phyloP scores from a whole-genome alignment of 2,113 vertebrate genomes.

The Thryonomys swinderianus region DNA sequence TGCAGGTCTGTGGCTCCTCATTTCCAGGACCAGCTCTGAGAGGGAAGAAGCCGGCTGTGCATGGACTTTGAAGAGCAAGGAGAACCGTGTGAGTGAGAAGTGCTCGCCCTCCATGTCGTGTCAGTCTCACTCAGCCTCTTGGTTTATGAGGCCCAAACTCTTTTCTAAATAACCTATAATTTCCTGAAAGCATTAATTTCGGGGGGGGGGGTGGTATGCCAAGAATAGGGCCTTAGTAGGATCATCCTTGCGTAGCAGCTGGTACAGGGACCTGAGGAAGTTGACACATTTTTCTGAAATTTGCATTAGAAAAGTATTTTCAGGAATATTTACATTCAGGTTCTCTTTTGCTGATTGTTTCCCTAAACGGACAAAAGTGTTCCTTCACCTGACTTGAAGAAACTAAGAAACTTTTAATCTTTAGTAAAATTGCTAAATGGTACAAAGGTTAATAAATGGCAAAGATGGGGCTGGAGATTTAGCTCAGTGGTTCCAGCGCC shows the following conservation, averaged over 20 bases:
- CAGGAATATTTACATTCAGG: background rate
- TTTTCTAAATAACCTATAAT: conserved; percentile 28
- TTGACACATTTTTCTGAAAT: background rate
- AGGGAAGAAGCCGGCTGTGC: background rate
- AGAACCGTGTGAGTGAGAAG: background rate
- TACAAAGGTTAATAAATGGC: background rate
- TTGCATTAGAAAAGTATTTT: conserved; percentile 32
- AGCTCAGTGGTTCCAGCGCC: too few relatives aligned
- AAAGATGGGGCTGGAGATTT: too few relatives aligned
- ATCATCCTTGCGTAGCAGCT: background rate
- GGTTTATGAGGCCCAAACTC: background rate
- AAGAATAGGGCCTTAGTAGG: background rate
- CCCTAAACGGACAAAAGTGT: background rate
- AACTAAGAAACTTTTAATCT: conserved; percentile 42
- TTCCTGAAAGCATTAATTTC: conserved; percentile 6
- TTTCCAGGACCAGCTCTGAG: background rate
- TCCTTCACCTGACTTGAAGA: background rate
- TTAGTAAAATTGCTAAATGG: background rate
- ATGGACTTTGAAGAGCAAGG: background rate
- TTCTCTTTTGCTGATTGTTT: background rate
- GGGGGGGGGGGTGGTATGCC: too few relatives aligned
- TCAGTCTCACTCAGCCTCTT: background rate
- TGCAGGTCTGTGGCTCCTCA: conserved; percentile 18
- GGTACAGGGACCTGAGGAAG: background rate
- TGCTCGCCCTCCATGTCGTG: background rate